phyloP scores from a whole-genome alignment of 2,797 vertebrate species.

The Rachycentron canadum region DNA sequence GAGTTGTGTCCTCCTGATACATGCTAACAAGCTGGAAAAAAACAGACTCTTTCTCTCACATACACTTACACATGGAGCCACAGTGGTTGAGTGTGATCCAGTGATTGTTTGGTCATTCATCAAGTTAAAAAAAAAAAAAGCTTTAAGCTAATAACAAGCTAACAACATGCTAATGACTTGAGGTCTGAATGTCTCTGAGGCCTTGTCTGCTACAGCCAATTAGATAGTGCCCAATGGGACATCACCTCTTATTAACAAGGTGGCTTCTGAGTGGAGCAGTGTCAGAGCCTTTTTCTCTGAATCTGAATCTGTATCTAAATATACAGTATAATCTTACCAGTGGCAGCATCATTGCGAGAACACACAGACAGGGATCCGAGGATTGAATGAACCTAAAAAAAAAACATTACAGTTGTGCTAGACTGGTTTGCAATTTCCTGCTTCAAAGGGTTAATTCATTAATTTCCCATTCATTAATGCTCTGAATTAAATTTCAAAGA shows the following conservation, averaged over 20 bases:
- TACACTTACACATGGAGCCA: background rate
- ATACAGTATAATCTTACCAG: background rate
- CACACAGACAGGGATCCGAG: background rate
- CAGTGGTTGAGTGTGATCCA: background rate
- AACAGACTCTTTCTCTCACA: background rate
- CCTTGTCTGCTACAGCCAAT: conserved; percentile 55
- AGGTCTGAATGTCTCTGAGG: conserved; percentile 53
- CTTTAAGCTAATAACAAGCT: conserved; percentile 57
- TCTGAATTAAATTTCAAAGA: background rate
- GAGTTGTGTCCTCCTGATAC: too few species aligned
- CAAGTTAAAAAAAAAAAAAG: conserved; percentile 31
- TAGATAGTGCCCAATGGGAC: conserved; percentile 52
- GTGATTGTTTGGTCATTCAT: conserved; percentile 32
- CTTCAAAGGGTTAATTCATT: background rate
- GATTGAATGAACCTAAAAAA: background rate
- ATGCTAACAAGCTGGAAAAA: background rate
- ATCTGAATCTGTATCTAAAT: background rate
- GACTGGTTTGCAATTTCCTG: background rate
- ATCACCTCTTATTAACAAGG: conserved; percentile 44
- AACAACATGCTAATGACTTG: conserved; percentile 62
- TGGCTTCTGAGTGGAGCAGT: conserved; percentile 20
- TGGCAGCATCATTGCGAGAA: too few species aligned
- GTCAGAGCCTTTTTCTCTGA: conserved; percentile 13
- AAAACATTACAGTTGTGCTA: background rate
- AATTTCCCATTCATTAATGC: background rate